Base-by-base conservation (phyloP, 1,140 invertebrate species). In the Drosophila lacertosa region DNA sequence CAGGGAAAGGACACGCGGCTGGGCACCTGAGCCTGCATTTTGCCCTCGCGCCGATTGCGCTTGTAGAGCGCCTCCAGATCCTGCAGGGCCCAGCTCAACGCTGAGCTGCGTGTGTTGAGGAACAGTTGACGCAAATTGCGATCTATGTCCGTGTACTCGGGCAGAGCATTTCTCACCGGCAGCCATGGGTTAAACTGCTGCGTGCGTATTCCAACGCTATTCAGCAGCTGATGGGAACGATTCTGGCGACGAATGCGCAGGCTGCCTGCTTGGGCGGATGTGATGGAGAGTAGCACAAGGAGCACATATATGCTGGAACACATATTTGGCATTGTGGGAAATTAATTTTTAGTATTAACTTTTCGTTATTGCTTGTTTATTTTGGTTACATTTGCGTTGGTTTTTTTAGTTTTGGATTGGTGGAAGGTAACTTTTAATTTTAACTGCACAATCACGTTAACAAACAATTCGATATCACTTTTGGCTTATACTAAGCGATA, bases 81-180 rank as follows among this genome's bases (percentile, higher is more conserved):
- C 7, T 20, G 18, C 6, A 88, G 62, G 1, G 82, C 82, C 62
- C 48, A 48, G 15, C 15, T 58, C 1, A 86, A 18, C 0, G 54
- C 33, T 4, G 35, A 16, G 5, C 62, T 48, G 1, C 82, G 62
- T 2, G 74, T 55, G 32, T 16, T 29, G 0, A 88, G 24, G 0
- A 88, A 45, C 1, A 88, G 11, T 1, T 76, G 66, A 1, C 82
- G 66, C 7, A 69, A 39, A 10, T 71, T 37, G 2, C 47, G 59
- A 59, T 88, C 82, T 2, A 88, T 48, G 18, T 73, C 9, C 9
- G 82, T 88, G 29, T 88, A 88, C 5, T 51, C 64, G 1, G 66
- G 77, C 5, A 75, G 24, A 1, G 59, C 75, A n/a, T 71, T 88
- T 0, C 7, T 16, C 0, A 74, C 44, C 20, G 58, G 6, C 4